Percentiles rank a stretch among this genome's conserved stretches.
Evolutionary conservation across 1,140 invertebrate genomes (phyloP).

Genomic region (Lordiphosa mommai): DNA sequence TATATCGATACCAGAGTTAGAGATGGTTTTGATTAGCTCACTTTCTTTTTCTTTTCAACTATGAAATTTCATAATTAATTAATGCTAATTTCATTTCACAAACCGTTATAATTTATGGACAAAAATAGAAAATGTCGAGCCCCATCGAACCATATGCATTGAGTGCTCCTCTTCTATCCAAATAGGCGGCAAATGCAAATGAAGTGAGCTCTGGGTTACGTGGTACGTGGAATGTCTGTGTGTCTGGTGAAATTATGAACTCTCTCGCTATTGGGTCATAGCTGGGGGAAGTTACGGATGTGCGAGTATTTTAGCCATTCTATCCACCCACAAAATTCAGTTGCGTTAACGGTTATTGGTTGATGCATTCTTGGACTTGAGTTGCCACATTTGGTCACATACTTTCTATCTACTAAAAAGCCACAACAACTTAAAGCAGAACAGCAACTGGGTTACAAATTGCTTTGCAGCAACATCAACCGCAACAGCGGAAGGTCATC

Average conservation of each 20-base stretch:
- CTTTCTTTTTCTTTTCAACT: conserved; percentile 74
- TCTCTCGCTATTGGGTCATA: too few species aligned
- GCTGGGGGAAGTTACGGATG: too few species aligned
- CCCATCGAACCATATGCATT: too few species aligned
- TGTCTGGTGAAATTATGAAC: too few species aligned
- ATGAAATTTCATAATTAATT: conserved; percentile 72
- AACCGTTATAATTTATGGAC: conserved; percentile 76
- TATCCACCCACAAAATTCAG: background rate
- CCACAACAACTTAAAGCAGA: background rate
- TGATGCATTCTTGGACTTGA: too few species aligned
- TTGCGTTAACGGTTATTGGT: background rate
- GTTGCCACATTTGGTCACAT: background rate
- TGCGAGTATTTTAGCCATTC: too few species aligned
- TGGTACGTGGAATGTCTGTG: too few species aligned
- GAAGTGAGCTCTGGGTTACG: too few species aligned
- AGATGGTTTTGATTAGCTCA: conserved; percentile 46
- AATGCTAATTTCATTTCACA: conserved; percentile 79
- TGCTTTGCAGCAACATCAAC: conserved; percentile 5
- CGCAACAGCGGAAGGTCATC: conserved; percentile 31
- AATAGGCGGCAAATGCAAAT: too few species aligned
- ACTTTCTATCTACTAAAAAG: conserved; percentile 15
- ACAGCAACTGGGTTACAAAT: conserved; percentile 24
- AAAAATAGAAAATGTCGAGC: conserved; percentile 53
- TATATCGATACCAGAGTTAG: conserved; percentile 24
- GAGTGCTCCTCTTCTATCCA: too few species aligned